phyloP scores from a whole-genome alignment of 2,888 invertebrate genomes.

The Morpho achilles region DNA sequence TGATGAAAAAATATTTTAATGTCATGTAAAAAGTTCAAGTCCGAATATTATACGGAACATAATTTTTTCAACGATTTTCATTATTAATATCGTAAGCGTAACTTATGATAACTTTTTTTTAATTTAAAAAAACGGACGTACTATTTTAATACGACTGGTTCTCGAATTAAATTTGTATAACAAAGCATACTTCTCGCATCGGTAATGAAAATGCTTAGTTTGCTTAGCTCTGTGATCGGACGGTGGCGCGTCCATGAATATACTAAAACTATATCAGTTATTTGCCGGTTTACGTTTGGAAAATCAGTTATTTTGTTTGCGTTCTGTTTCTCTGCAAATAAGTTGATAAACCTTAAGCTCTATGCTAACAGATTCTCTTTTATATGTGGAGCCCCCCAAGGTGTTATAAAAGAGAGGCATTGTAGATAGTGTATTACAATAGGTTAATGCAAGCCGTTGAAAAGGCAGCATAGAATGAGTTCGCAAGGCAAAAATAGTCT shows the following conservation, averaged over 20 bases:
- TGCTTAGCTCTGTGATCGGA: slow-evolving; percentile 21
- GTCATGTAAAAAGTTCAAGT: too few species aligned
- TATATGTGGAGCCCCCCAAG: slow-evolving; percentile 45
- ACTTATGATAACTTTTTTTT: too few species aligned
- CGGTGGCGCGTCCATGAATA: slow-evolving; percentile 20
- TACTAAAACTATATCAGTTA: slow-evolving; percentile 34
- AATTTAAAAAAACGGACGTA: too few species aligned
- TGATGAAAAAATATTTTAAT: too few species aligned
- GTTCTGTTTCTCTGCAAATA: slow-evolving; percentile 47
- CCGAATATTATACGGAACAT: too few species aligned
- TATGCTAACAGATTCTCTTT: slow-evolving; percentile 51
- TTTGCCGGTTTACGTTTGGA: slow-evolving; percentile 57
- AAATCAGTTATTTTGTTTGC: slow-evolving; percentile 59
- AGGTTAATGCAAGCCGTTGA: slow-evolving; percentile 26
- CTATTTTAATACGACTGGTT: slow-evolving; percentile 1
- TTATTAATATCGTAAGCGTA: too few species aligned
- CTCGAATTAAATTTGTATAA: slow-evolving; percentile 15
- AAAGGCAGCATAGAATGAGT: slow-evolving; percentile 34
- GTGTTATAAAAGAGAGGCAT: slow-evolving; percentile 33
- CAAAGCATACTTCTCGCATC: slow-evolving; percentile 17
- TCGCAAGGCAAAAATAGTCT: slow-evolving; percentile 40
- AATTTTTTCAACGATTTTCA: too few species aligned
- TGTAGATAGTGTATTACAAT: slow-evolving; percentile 24
- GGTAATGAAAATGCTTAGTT: slow-evolving; percentile 20
- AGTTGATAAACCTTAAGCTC: slow-evolving; percentile 52